Evolutionary conservation across 2,797 vertebrate species (phyloP).

Genomic region (Chromis chromis): DNA sequence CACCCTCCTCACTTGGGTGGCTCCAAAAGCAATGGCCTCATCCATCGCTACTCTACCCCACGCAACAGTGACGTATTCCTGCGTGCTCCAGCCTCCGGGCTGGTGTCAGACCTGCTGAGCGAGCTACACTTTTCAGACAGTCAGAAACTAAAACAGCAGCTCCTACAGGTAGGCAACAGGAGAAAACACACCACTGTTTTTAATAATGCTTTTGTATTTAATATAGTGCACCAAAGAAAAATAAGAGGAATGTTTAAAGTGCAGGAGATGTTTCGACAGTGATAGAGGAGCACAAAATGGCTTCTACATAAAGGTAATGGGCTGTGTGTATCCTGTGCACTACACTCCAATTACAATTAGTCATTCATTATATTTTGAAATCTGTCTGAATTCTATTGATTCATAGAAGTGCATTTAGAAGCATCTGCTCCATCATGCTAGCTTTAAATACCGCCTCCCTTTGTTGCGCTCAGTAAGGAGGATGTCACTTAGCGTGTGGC

Average conservation of each 20-base stretch:
- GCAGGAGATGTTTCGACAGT: neutral
- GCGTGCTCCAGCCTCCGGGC: conserved; percentile 80
- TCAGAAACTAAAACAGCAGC: conserved; percentile 89
- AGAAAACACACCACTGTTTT: neutral
- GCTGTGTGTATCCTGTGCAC: neutral
- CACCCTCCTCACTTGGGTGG: conserved; percentile 72
- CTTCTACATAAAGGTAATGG: neutral
- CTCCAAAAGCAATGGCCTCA: conserved; percentile 80
- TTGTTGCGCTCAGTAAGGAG: neutral
- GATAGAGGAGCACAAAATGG: neutral
- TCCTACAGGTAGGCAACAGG: conserved; percentile 84
- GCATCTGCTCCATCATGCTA: neutral
- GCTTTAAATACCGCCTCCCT: neutral
- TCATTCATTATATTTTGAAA: too few relatives aligned
- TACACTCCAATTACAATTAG: neutral
- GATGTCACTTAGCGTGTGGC: conserved; percentile 26
- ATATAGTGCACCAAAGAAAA: neutral
- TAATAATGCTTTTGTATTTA: neutral
- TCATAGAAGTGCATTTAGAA: neutral
- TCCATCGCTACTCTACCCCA: conserved; percentile 82
- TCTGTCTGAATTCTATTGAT: neutral
- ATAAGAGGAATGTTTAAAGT: neutral
- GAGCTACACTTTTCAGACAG: conserved; percentile 90
- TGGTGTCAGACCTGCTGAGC: conserved; percentile 88
- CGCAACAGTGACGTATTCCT: conserved; percentile 82